These are phyloP conservation scores for Parazoanthus swiftii DNA, from an alignment of 92 coral and sea anemone species.

Conservation along the genomic window DNA sequence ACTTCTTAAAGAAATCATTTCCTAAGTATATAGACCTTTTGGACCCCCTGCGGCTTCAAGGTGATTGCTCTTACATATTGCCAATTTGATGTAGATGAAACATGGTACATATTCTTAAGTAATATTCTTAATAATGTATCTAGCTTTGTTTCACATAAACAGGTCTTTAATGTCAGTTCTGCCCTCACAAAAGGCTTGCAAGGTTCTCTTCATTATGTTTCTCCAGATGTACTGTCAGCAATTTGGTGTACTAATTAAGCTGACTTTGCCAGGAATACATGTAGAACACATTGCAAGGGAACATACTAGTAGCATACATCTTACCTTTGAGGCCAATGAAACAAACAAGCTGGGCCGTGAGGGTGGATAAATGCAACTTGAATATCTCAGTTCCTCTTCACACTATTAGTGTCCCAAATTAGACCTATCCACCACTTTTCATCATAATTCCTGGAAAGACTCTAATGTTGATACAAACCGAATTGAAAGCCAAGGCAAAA, in stretches of 20 bases:
- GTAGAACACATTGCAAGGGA: constrained; percentile 21
- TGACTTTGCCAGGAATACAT: neutral
- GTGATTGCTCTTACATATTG: neutral
- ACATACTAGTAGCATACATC: constrained; percentile 6
- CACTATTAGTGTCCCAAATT: neutral
- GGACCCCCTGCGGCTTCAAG: neutral
- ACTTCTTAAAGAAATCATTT: neutral
- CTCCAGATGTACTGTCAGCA: neutral
- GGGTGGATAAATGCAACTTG: constrained; percentile 38
- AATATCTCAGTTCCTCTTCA: constrained; percentile 26
- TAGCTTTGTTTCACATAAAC: neutral
- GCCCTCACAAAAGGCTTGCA: neutral
- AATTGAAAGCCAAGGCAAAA: too few species aligned
- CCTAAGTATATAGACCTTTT: neutral
- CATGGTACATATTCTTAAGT: too few species aligned
- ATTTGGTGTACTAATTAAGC: neutral
- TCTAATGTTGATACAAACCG: too few species aligned
- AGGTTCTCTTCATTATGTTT: neutral
- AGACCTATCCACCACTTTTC: constrained; percentile 25
- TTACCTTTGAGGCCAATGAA: constrained; percentile 25
- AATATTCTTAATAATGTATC: too few species aligned
- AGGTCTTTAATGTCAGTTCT: neutral
- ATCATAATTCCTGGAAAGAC: neutral
- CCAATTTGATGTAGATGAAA: too few species aligned
- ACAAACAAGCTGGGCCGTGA: constrained; percentile 13